phyloP scores from a whole-genome alignment of 2,797 vertebrate species.

The Takifugu rubripes region DNA sequence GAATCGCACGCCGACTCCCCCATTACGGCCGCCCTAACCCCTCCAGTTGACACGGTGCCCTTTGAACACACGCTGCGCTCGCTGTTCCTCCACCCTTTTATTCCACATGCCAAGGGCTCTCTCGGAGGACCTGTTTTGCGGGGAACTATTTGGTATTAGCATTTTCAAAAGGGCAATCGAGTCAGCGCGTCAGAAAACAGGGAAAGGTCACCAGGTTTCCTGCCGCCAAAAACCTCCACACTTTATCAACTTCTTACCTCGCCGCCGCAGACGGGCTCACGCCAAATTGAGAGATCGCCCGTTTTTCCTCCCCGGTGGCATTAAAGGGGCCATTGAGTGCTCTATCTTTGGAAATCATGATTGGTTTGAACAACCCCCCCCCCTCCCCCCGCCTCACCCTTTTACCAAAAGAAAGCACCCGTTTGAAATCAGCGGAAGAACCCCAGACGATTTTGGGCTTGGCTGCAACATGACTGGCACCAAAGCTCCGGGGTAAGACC shows the following conservation, averaged over 20 bases:
- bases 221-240: constrained; percentile 54
- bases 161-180: constrained; percentile 78
- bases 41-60: constrained; percentile 44
- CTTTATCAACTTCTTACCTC: constrained; percentile 68
- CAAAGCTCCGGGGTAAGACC: constrained; percentile 45
- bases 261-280: constrained; percentile 49
- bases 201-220: constrained; percentile 79
- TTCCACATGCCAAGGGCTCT: constrained; percentile 53
- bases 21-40: constrained; percentile 36
- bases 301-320: constrained; percentile 58
- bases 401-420: constrained; percentile 3
- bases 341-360: constrained; percentile 51
- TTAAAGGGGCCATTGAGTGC: constrained; percentile 76
- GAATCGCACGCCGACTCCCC: constrained; percentile 17
- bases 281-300: constrained; percentile 75
- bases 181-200: constrained; percentile 73
- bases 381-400: background rate
- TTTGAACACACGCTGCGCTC: constrained; percentile 41
- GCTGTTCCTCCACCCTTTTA: constrained; percentile 48
- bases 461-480: constrained; percentile 57
- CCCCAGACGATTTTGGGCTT: constrained; percentile 45
- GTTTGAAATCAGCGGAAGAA: constrained; percentile 37
- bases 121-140: constrained; percentile 66
- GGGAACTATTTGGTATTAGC: constrained; percentile 68
- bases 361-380: constrained; percentile 42